Conservation (phyloP, 2,113 vertebrate species). For the Chaenogobius annularis region DNA sequence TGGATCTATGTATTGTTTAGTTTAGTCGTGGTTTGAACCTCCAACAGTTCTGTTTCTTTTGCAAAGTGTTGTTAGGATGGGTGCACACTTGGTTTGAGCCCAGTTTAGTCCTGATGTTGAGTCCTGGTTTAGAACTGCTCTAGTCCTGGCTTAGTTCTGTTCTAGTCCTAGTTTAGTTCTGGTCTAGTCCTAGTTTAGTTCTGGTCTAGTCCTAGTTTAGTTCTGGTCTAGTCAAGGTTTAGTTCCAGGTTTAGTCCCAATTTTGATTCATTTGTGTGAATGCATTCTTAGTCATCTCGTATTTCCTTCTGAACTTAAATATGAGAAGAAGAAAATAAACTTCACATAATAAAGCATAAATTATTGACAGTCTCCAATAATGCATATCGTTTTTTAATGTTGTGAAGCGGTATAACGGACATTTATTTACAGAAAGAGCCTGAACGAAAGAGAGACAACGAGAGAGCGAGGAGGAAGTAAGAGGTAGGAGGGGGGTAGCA, state of each 20-base stretch:
- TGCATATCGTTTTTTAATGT: not conserved
- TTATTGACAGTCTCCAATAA: not conserved
- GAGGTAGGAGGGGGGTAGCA: constrained; percentile 10
- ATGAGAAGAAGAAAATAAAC: not conserved
- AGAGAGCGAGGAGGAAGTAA: not conserved
- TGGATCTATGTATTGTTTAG: too few species aligned
- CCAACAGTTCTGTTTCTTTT: too few species aligned
- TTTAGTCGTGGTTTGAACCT: too few species aligned
- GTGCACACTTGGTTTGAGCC: too few species aligned
- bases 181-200: too few species aligned
- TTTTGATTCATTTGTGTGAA: not conserved
- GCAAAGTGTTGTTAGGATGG: too few species aligned
- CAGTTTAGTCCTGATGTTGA: too few species aligned
- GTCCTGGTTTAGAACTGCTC: too few species aligned
- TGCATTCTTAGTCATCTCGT: not conserved
- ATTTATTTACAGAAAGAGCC: not conserved
- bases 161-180: too few species aligned
- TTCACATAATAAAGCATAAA: not conserved
- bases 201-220: not conserved
- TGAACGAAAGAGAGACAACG: not conserved
- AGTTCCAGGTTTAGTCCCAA: too few species aligned
- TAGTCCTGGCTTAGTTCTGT: too few species aligned
- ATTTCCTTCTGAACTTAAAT: not conserved
- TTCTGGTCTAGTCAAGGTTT: too few species aligned
- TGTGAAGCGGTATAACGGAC: not conserved